Conservation (phyloP, 2,797 vertebrate genomes). For the Manis crassicaudata region DNA sequence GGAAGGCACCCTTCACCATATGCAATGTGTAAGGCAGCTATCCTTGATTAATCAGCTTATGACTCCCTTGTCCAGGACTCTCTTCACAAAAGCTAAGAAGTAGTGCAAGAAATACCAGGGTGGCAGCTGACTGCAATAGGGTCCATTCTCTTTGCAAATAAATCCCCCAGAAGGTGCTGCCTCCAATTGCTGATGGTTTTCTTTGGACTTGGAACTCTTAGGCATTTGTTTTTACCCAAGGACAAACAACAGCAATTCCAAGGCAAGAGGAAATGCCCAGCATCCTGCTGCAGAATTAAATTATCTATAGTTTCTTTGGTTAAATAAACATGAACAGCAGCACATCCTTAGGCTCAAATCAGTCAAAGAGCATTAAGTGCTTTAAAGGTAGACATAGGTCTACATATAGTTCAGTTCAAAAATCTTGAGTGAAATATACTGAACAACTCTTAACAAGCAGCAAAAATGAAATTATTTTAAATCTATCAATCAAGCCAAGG, state of each 20-base stretch:
- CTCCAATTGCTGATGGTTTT: background rate
- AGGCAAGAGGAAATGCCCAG: background rate
- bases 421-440: background rate
- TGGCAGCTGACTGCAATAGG: background rate
- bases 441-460: background rate
- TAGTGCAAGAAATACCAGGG: background rate
- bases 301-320: background rate
- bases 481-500: background rate
- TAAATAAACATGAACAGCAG: background rate
- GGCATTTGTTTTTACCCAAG: background rate
- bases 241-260: background rate
- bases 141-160: background rate
- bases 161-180: background rate
- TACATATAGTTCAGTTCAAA: conserved; percentile 9
- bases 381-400: conserved; percentile 25
- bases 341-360: background rate
- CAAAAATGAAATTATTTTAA: conserved; percentile 28
- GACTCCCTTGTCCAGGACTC: background rate
- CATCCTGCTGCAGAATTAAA: background rate
- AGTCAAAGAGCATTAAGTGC: background rate
- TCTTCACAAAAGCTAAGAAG: background rate
- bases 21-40: background rate
- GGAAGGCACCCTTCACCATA: background rate
- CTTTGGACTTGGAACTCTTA: background rate
- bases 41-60: background rate